Percentiles rank a stretch among this genome's conserved stretches.
Evolutionary conservation across 2,113 vertebrate genomes (phyloP).

Genomic region (Callionymus lyra): DNA sequence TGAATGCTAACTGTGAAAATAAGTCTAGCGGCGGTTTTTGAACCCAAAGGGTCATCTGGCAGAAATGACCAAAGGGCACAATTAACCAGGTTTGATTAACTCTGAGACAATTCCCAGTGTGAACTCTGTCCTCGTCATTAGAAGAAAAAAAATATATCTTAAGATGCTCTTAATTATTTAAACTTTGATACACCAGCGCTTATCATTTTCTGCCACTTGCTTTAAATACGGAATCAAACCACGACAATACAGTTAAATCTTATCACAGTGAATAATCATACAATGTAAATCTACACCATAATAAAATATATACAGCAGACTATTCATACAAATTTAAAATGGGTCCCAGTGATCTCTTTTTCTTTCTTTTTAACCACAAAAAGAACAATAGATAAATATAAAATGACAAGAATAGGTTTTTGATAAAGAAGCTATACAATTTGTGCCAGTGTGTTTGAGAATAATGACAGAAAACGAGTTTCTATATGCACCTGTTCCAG

Average conservation of each 20-base stretch:
- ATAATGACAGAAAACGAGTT: not conserved
- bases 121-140: conserved; percentile 52
- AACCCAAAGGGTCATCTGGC: conserved; percentile 50
- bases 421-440: conserved; percentile 26
- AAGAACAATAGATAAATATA: conserved; percentile 43
- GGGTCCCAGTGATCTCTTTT: conserved; percentile 54
- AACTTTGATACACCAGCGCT: conserved; percentile 63
- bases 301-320: conserved; percentile 70
- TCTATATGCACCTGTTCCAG: not conserved
- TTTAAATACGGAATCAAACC: conserved; percentile 70
- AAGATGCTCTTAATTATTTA: conserved; percentile 59
- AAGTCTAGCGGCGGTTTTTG: conserved; percentile 43
- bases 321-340: conserved; percentile 65
- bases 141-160: conserved; percentile 57
- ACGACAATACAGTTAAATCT: conserved; percentile 71
- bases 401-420: too few relatives aligned
- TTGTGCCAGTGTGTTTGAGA: not conserved
- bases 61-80: conserved; percentile 61
- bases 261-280: conserved; percentile 67
- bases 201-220: conserved; percentile 57
- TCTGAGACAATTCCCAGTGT: conserved; percentile 50
- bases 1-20: conserved; percentile 64
- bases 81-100: conserved; percentile 50
- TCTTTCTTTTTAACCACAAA: conserved; percentile 40
- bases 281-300: conserved; percentile 70